phyloP scores from a whole-genome alignment of 2,797 vertebrate genomes.

The Phyllotis vaccarum region DNA sequence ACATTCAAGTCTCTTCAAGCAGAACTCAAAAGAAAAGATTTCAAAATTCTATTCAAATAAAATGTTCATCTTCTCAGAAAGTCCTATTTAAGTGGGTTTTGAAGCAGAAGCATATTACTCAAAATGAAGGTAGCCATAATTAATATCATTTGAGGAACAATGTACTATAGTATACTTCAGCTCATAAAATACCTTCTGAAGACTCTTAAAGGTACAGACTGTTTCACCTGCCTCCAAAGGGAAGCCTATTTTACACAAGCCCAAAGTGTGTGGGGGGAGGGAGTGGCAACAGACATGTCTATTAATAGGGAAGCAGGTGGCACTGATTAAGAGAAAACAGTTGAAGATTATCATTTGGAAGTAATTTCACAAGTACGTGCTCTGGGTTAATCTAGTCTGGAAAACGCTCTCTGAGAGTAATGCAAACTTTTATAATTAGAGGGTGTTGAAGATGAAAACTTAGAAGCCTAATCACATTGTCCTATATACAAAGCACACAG shows the following conservation, averaged over 20 bases:
- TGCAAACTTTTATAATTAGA: slow-evolving; percentile 75
- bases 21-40: slow-evolving; percentile 60
- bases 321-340: slow-evolving; percentile 73
- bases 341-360: slow-evolving; percentile 68
- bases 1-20: slow-evolving; percentile 67
- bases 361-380: slow-evolving; percentile 70
- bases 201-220: background rate
- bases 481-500: background rate
- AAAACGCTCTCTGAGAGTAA: slow-evolving; percentile 49
- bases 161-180: slow-evolving; percentile 33
- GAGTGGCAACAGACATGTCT: slow-evolving; percentile 31
- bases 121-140: slow-evolving; percentile 71
- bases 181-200: slow-evolving; percentile 45
- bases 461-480: slow-evolving; percentile 69
- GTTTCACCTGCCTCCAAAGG: slow-evolving; percentile 53
- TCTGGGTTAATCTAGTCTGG: slow-evolving; percentile 68
- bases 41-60: slow-evolving; percentile 59
- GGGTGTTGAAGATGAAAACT: slow-evolving; percentile 68
- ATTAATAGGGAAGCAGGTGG: slow-evolving; percentile 73
- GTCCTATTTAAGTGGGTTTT: slow-evolving; percentile 57
- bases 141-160: slow-evolving; percentile 70
- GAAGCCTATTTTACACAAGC: slow-evolving; percentile 59
- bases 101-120: slow-evolving; percentile 56
- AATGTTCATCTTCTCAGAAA: slow-evolving; percentile 53
- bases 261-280: background rate